A percentile compares a stretch with the other conserved stretches of the same genome.
phyloP scores from a whole-genome alignment of 2,888 invertebrate genomes.

The Melangyna quadrimaculata region DNA sequence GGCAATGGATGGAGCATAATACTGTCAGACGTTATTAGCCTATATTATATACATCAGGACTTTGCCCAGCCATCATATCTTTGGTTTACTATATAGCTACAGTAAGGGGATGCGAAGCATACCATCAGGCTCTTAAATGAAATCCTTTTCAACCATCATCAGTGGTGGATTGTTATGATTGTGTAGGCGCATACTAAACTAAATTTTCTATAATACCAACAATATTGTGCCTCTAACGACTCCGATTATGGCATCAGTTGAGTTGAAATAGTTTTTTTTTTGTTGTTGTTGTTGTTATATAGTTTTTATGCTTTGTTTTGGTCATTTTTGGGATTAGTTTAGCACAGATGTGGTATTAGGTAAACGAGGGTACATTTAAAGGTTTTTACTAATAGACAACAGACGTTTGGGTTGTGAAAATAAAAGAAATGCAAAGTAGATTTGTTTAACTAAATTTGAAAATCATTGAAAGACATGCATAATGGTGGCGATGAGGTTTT shows the following conservation, averaged over 20 bases:
- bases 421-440: neutral
- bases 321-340: conserved; percentile 17
- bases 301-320: conserved; percentile 22
- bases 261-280: conserved; percentile 14
- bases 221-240: conserved; percentile 51
- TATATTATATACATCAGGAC: neutral
- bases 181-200: conserved; percentile 26
- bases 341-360: conserved; percentile 15
- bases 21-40: conserved; percentile 55
- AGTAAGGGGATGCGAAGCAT: neutral
- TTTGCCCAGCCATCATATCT: neutral
- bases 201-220: conserved; percentile 21
- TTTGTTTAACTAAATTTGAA: neutral
- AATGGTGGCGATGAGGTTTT: neutral
- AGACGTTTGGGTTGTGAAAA: neutral
- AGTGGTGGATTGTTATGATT: conserved; percentile 28
- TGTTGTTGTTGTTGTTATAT: neutral
- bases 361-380: conserved; percentile 7
- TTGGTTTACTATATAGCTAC: neutral
- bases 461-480: neutral
- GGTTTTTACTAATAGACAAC: neutral
- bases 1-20: conserved; percentile 64
- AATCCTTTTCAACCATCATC: conserved; percentile 42
- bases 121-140: conserved; percentile 24
- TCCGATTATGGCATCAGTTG: conserved; percentile 37